A percentile compares a stretch with the other conserved stretches of the same genome.
Conservation (phyloP, 2,113 vertebrate genomes). For the Oreochromis niloticus region DNA sequence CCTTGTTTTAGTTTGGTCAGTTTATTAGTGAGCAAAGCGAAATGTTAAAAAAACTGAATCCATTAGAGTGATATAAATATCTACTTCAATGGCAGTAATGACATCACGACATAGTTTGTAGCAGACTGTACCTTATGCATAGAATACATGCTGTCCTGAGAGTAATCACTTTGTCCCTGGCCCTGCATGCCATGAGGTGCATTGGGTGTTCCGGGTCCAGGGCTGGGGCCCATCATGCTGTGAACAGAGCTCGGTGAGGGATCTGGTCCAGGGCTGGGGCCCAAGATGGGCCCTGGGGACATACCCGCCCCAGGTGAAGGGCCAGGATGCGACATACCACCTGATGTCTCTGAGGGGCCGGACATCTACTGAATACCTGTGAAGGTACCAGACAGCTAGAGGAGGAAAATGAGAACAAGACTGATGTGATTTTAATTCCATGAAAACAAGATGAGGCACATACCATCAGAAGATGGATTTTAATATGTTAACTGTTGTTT, state of each 20-base stretch:
- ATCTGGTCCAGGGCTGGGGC: slow-evolving; percentile 93
- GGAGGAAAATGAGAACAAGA: neutral
- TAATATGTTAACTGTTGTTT: neutral
- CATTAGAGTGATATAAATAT: neutral
- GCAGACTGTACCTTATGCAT: slow-evolving; percentile 85
- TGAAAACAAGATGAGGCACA: neutral
- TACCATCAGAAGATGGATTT: neutral
- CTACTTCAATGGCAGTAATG: neutral
- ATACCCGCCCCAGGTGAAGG: slow-evolving; percentile 92
- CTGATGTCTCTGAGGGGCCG: slow-evolving; percentile 84
- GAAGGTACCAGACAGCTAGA: slow-evolving; percentile 7
- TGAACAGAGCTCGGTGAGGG: slow-evolving; percentile 95
- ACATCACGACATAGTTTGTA: neutral
- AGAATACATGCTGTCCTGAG: slow-evolving; percentile 87
- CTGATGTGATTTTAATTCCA: neutral
- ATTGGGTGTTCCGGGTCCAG: slow-evolving; percentile 90
- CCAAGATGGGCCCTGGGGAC: slow-evolving; percentile 94
- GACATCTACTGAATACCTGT: slow-evolving; percentile 79
- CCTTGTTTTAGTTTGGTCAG: neutral
- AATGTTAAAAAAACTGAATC: neutral
- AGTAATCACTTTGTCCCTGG: slow-evolving; percentile 84
- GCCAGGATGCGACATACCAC: slow-evolving; percentile 92
- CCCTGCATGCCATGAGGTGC: slow-evolving; percentile 82
- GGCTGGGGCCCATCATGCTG: slow-evolving; percentile 97
- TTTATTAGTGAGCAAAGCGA: neutral